Evolutionary conservation across 2,797 vertebrate genomes (phyloP).

Genomic region (Gobionotothen gibberifrons): DNA sequence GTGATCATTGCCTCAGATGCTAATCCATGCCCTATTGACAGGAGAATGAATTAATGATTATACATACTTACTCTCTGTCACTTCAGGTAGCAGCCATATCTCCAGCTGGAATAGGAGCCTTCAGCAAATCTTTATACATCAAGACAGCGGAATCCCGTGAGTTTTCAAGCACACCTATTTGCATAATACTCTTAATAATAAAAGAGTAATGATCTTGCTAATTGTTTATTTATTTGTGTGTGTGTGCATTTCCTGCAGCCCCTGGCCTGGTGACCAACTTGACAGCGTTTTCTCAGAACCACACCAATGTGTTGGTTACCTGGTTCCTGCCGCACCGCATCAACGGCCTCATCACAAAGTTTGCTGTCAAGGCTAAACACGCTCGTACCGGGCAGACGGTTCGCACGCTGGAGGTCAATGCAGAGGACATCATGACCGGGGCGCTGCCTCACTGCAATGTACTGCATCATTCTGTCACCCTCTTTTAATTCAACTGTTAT

Average conservation of each 20-base stretch:
- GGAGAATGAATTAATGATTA: constrained; percentile 46
- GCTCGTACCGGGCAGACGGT: constrained; percentile 89
- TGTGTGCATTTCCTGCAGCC: constrained; percentile 79
- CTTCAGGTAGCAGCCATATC: constrained; percentile 93
- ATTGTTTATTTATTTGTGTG: background rate
- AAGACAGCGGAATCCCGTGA: constrained; percentile 96
- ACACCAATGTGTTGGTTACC: constrained; percentile 90
- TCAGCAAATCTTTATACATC: constrained; percentile 91
- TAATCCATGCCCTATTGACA: constrained; percentile 28
- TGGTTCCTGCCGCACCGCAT: constrained; percentile 95
- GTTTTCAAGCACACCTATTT: constrained; percentile 43
- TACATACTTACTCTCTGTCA: constrained; percentile 25
- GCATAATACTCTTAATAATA: background rate
- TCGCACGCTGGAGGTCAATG: constrained; percentile 89
- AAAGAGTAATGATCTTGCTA: constrained; percentile 2
- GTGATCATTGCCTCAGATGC: constrained; percentile 28
- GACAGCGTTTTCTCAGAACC: constrained; percentile 91
- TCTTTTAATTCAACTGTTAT: background rate
- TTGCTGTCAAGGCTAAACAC: constrained; percentile 93
- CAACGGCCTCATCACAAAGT: constrained; percentile 96
- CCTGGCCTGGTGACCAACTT: constrained; percentile 96
- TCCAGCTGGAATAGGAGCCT: constrained; percentile 88
- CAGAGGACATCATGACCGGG: constrained; percentile 91
- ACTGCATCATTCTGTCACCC: constrained; percentile 55
- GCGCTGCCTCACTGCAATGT: constrained; percentile 95